phyloP scores from a whole-genome alignment of 2,888 invertebrate species.

The Nephrotoma flavescens region DNA sequence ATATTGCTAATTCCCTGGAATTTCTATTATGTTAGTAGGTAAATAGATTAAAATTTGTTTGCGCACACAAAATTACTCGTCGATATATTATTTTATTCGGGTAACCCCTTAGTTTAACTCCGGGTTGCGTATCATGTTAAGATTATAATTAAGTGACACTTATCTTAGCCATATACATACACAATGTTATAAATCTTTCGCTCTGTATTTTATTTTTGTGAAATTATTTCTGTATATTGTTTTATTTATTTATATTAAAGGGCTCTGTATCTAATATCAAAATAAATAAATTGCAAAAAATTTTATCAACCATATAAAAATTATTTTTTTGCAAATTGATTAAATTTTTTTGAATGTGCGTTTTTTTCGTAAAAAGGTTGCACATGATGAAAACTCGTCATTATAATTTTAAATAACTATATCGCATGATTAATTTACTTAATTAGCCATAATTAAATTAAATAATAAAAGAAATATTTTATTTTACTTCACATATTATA shows the following conservation, averaged over 20 bases:
- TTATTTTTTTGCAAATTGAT: background rate
- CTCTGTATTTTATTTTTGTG: background rate
- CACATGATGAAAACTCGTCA: background rate
- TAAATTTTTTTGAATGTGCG: background rate
- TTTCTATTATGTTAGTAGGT: background rate
- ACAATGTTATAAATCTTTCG: background rate
- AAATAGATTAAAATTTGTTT: background rate
- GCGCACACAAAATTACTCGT: background rate
- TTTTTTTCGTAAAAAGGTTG: background rate
- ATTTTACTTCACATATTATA: background rate
- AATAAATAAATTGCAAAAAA: background rate
- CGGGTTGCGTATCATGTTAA: too few species aligned
- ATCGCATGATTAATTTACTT: background rate
- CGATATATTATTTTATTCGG: background rate
- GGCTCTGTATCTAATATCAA: background rate
- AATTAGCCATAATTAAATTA: background rate
- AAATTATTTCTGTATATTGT: background rate
- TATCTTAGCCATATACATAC: background rate
- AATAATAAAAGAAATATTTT: background rate
- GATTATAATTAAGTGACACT: background rate
- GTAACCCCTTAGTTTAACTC: background rate
- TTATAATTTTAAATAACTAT: background rate
- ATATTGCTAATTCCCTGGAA: background rate
- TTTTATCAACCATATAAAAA: background rate
- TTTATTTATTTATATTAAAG: background rate